These are phyloP conservation scores for Vanessa cardui DNA, from an alignment of 2,888 invertebrate species.

Conservation along the genomic window DNA sequence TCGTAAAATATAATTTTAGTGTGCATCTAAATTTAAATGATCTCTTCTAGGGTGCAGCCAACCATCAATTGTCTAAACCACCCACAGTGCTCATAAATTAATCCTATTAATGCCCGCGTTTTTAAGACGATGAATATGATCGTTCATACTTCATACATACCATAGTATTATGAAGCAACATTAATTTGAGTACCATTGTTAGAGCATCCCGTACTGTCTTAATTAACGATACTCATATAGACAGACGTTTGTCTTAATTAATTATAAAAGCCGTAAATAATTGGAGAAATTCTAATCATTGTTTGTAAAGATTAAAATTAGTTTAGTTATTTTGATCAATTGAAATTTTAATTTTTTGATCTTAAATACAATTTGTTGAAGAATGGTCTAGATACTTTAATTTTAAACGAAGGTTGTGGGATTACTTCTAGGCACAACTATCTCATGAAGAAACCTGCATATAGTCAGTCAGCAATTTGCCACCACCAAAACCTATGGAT, in stretches of 20 bases:
- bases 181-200: constrained; percentile 48
- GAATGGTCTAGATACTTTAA: no score
- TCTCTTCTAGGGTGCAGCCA: constrained; percentile 46
- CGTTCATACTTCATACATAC: constrained; percentile 19
- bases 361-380: no score
- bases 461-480: no score
- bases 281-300: constrained; percentile 1
- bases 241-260: constrained; percentile 33
- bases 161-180: constrained; percentile 40
- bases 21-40: constrained; percentile 17
- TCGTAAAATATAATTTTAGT: constrained; percentile 2
- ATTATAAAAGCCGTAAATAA: constrained; percentile 20
- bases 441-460: no score
- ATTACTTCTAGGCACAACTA: no score
- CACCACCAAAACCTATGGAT: no score
- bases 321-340: no score
- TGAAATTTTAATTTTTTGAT: no score
- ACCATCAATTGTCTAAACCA: constrained; percentile 65
- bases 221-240: constrained; percentile 38
- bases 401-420: no score
- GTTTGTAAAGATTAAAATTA: no score
- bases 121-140: constrained; percentile 43
- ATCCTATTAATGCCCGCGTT: constrained; percentile 59
- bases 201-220: constrained; percentile 43
- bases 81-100: constrained; percentile 71